phyloP scores from a whole-genome alignment of 1,140 invertebrate species.

The Ostrea denselamellosa region DNA sequence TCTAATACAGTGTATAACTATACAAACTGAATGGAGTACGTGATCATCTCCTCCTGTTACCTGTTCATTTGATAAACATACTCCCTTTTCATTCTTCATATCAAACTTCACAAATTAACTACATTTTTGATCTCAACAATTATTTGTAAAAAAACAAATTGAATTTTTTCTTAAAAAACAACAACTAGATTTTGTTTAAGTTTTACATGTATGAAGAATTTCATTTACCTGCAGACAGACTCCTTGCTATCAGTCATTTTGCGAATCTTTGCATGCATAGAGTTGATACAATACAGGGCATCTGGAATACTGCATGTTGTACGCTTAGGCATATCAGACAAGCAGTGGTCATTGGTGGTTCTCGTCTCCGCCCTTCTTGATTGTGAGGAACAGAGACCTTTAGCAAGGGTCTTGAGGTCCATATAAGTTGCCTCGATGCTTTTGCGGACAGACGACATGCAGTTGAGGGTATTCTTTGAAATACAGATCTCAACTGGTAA shows the following conservation, averaged over 20 bases:
- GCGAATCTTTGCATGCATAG: slow-evolving; percentile 30
- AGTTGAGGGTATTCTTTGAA: slow-evolving; percentile 32
- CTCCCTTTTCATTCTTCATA: too few species aligned
- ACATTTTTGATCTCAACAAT: too few species aligned
- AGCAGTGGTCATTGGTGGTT: neutral
- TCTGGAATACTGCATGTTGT: slow-evolving; percentile 27
- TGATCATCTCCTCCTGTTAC: too few species aligned
- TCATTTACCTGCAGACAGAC: slow-evolving; percentile 43
- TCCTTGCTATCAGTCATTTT: neutral
- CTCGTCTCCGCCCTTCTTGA: neutral
- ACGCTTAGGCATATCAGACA: slow-evolving; percentile 9
- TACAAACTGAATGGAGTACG: too few species aligned
- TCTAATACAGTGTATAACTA: too few species aligned
- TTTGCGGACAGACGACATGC: slow-evolving; percentile 11
- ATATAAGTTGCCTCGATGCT: slow-evolving; percentile 43
- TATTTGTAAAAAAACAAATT: too few species aligned
- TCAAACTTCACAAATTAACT: too few species aligned
- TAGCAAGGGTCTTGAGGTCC: slow-evolving; percentile 45
- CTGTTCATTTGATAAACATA: too few species aligned
- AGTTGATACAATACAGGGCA: slow-evolving; percentile 41
- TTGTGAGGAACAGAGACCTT: neutral
- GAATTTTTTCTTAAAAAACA: too few species aligned
- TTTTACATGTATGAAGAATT: neutral
- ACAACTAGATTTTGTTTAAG: too few species aligned
- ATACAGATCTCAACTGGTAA: slow-evolving; percentile 41